Evolutionary conservation across 2,113 vertebrate species (phyloP), one percentile per base, ranked within the genome.

Genomic region (Blennius ocellaris): DNA sequence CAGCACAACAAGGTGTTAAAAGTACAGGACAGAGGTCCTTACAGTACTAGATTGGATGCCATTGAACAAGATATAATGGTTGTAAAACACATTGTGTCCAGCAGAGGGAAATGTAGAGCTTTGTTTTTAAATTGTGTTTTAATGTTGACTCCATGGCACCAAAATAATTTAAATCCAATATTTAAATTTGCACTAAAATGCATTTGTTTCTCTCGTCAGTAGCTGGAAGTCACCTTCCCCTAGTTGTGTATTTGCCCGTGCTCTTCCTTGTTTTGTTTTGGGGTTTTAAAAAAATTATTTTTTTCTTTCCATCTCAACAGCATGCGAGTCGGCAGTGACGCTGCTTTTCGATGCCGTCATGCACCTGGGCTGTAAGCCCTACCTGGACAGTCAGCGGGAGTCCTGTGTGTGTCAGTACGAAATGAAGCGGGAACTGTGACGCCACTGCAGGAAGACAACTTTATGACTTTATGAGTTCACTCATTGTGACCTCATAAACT

Each of bases 361-460:
- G 89, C 97, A 98, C 73, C 71, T 99, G 82, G 98, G 98, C 70
- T 99, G 97, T 78, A 98, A 99, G 55, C 98, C 98, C 0, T 99
- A 97, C 89, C 92, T 99, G 94, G 98, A 99, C 73, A 97, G 97
- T 76, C 98, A 99, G 81, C 93, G 96, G 59, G 95, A 94, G 1
- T 95, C 97, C 0, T 99, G 98, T 14, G 89, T 93, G 71, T 99
- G 98, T 82, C 95, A 2, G 6, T 96, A 95, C 0, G 95, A 99
- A 81, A 84, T 94, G 17, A 98, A 97, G 78, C 90, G 58, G 5
- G 98, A 99, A 37, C 95, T 99, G 61, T 99, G 86, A 96, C 16
- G 1, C 10, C 0, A 7, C 38, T 40, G 10, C 54, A 17, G 36
- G 17, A 15, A 44, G 21, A 30, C 21, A 30, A 30, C 21, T 30